Evolutionary conservation across 2,113 vertebrate genomes (phyloP).

Genomic region (Dryoscopus gambensis): DNA sequence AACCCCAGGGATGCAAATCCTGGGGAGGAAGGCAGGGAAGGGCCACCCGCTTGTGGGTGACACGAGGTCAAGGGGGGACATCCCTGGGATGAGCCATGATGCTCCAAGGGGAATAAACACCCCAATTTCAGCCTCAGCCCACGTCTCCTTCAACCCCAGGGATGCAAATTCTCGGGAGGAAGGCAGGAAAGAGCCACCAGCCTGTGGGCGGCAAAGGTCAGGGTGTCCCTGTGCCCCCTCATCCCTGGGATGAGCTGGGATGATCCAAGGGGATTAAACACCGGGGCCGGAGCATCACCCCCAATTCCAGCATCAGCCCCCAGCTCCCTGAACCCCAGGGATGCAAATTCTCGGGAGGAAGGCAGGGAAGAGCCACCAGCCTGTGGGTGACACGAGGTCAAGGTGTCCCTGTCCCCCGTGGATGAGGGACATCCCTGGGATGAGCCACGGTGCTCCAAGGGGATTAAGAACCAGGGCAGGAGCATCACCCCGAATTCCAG

Average conservation of each 20-base stretch:
- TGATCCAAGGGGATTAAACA: fast-evolving
- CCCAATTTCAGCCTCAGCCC: not conserved
- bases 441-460: fast-evolving
- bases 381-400: fast-evolving
- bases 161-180: not conserved
- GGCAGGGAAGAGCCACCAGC: not conserved
- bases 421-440: not conserved
- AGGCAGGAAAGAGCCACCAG: not conserved
- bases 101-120: not conserved
- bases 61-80: not conserved
- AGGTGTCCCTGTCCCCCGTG: not conserved
- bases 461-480: fast-evolving
- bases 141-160: not conserved
- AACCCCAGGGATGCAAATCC: fast-evolving
- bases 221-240: not conserved
- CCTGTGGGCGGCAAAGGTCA: not conserved
- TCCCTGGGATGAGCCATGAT: fast-evolving
- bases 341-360: fast-evolving
- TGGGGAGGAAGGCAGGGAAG: fast-evolving
- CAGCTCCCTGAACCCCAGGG: no score
- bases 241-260: not conserved
- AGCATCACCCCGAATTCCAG: not conserved
- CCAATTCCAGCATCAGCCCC: not conserved
- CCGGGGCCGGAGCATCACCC: not conserved
- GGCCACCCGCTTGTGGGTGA: not conserved